Conservation (phyloP, 2,888 invertebrate species). For the Ectropis crepuscularia region DNA sequence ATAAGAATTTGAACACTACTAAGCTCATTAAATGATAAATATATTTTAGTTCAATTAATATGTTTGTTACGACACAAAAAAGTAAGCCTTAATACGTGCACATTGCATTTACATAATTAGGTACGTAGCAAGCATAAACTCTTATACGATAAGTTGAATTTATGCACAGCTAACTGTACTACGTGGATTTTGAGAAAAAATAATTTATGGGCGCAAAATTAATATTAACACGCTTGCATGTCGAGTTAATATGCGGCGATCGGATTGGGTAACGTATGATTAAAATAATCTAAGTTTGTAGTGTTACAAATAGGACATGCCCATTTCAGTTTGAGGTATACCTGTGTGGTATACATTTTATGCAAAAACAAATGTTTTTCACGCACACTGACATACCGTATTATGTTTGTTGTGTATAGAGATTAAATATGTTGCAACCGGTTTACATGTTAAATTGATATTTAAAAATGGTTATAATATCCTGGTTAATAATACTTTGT, state of each 20-base stretch:
- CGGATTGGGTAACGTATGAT: constrained; percentile 30
- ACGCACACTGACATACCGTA: no score
- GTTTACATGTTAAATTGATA: no score
- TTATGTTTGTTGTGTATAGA: no score
- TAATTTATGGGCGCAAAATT: constrained; percentile 43
- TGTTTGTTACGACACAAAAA: background rate
- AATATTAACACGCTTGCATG: constrained; percentile 46
- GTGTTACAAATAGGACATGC: background rate
- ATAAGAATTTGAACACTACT: no score
- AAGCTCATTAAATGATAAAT: no score
- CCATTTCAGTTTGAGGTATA: no score
- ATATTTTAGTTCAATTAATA: background rate
- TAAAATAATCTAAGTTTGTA: constrained; percentile 21
- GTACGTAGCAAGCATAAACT: constrained; percentile 76
- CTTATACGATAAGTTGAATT: constrained; percentile 77
- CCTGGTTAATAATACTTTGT: no score
- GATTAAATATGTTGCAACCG: no score
- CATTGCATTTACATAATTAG: constrained; percentile 60
- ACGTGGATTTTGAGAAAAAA: constrained; percentile 53
- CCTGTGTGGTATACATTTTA: no score
- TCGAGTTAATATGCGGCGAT: constrained; percentile 27
- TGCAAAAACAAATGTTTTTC: no score
- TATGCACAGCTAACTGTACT: constrained; percentile 67
- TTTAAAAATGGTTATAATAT: no score
- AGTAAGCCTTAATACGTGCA: constrained; percentile 11